phyloP scores from a whole-genome alignment of 2,113 vertebrate species.

The Phyllostomus discolor region DNA sequence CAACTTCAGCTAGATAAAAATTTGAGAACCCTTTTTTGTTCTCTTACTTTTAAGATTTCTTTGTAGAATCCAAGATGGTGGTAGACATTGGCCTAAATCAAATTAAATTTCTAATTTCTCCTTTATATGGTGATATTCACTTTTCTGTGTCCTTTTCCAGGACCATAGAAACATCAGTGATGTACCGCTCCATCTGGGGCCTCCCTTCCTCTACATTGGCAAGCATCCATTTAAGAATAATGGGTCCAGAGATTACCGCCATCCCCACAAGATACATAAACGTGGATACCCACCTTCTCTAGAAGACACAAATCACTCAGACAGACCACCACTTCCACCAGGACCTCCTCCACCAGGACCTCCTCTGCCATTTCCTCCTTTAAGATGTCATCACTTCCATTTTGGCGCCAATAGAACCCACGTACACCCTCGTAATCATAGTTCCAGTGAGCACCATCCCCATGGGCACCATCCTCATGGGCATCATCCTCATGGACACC shows the following conservation, averaged over 20 bases:
- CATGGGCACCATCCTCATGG: background rate
- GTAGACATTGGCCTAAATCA: background rate
- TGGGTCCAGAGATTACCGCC: background rate
- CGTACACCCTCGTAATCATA: background rate
- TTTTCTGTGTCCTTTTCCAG: slow-evolving; percentile 35
- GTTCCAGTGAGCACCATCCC: background rate
- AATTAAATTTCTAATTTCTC: background rate
- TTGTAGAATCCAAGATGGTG: background rate
- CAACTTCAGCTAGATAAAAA: background rate
- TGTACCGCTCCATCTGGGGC: background rate
- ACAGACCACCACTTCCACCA: background rate
- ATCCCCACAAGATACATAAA: background rate
- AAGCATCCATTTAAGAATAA: background rate
- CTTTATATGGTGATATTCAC: background rate
- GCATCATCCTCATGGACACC: fast-evolving
- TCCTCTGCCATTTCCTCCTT: background rate
- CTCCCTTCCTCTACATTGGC: background rate
- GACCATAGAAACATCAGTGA: background rate
- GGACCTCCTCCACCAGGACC: background rate
- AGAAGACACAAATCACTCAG: background rate
- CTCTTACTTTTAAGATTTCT: background rate
- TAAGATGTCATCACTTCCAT: background rate
- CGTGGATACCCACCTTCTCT: background rate
- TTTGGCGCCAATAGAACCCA: background rate
- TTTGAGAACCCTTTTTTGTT: background rate